Percentiles rank a stretch among this genome's conserved stretches.
Evolutionary conservation across 2,888 invertebrate species (phyloP).

Genomic region (Leistus spinibarbis): DNA sequence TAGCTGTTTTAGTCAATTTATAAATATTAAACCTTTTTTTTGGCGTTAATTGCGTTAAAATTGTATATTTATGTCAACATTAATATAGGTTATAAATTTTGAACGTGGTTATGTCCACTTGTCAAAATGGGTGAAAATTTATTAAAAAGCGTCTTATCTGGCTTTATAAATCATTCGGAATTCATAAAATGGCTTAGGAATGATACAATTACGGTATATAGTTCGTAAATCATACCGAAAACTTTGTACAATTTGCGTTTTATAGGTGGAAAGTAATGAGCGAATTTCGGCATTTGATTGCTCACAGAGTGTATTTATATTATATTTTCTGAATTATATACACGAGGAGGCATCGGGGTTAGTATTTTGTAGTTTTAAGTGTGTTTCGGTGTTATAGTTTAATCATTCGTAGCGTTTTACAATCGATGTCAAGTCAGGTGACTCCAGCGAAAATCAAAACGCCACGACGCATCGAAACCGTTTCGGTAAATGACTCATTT

Average conservation of each 20-base stretch:
- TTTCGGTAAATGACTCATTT: neutral
- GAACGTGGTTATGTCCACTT: neutral
- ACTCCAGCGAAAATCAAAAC: slow-evolving; percentile 18
- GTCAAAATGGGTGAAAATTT: slow-evolving; percentile 18
- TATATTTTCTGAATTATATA: slow-evolving; percentile 54
- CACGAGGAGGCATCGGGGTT: slow-evolving; percentile 52
- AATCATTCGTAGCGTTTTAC: slow-evolving; percentile 14
- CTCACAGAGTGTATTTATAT: slow-evolving; percentile 50
- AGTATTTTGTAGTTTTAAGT: slow-evolving; percentile 35
- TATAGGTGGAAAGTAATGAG: slow-evolving; percentile 8
- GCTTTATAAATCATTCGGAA: neutral
- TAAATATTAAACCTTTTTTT: too few relatives aligned
- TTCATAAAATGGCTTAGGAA: slow-evolving; percentile 24
- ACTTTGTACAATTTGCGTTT: neutral
- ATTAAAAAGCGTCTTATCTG: slow-evolving; percentile 14
- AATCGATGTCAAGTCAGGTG: slow-evolving; percentile 25
- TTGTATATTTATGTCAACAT: neutral
- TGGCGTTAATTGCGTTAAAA: too few relatives aligned
- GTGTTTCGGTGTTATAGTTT: slow-evolving; percentile 4
- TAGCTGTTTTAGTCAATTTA: too few relatives aligned
- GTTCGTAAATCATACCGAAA: neutral
- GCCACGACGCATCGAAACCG: slow-evolving; percentile 13
- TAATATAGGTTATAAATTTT: neutral
- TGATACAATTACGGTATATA: slow-evolving; percentile 22
- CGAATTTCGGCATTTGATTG: slow-evolving; percentile 40